These are phyloP conservation scores for Struthidea cinerea DNA, from an alignment of 2,113 vertebrate species.

Conservation along the genomic window DNA sequence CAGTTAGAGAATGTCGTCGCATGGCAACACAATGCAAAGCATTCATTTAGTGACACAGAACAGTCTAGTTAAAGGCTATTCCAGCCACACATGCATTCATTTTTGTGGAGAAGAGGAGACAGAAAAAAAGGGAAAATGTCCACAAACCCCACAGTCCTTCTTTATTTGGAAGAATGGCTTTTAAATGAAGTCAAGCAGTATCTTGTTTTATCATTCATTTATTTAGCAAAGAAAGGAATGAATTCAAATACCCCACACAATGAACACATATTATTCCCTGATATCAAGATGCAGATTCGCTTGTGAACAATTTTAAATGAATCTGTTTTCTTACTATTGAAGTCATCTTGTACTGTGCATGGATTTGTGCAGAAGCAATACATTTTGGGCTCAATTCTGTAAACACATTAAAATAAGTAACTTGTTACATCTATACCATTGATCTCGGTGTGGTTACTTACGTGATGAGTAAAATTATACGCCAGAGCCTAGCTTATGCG, in stretches of 20 bases:
- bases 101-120: not conserved
- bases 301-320: conserved; percentile 18
- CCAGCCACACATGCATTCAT: not conserved
- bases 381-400: conserved; percentile 39
- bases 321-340: not conserved
- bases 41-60: not conserved
- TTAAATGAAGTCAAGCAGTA: conserved; percentile 47
- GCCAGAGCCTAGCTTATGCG: not conserved
- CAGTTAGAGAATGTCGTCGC: not conserved
- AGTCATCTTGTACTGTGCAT: not conserved
- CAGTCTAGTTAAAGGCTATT: not conserved
- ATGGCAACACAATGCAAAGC: not conserved
- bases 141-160: not conserved
- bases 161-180: conserved; percentile 41
- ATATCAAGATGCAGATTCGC: conserved; percentile 50
- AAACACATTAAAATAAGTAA: conserved; percentile 6
- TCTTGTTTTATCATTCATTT: conserved; percentile 56
- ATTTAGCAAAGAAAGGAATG: conserved; percentile 67
- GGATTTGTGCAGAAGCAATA: conserved; percentile 47
- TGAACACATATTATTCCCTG: conserved; percentile 54
- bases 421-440: not conserved
- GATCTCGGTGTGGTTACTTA: not conserved
- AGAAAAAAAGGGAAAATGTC: not conserved
- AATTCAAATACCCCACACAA: conserved; percentile 56
- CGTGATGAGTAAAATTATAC: not conserved